A percentile compares a stretch with the other conserved stretches of the same genome.
Conservation (phyloP, 2,888 invertebrate genomes). For the Plemyria rubiginata region DNA sequence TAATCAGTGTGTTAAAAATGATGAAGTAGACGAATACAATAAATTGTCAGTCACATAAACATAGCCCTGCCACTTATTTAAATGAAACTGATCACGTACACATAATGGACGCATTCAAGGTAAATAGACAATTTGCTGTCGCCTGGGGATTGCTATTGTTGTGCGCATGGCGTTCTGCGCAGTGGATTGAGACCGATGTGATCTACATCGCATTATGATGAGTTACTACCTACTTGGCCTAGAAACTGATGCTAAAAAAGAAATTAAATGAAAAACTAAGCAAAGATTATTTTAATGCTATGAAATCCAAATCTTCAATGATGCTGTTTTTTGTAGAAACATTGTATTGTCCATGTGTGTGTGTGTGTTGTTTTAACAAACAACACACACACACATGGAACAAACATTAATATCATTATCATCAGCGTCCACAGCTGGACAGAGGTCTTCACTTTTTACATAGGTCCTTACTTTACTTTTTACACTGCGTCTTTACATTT, state of each 20-base stretch:
- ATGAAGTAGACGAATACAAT: not conserved
- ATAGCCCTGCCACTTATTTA: conserved; percentile 5
- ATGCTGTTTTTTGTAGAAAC: no score
- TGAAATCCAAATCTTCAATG: no score
- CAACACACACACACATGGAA: no score
- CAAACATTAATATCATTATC: no score
- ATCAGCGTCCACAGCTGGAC: no score
- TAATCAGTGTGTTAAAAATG: not conserved
- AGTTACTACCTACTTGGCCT: not conserved
- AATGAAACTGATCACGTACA: conserved; percentile 39
- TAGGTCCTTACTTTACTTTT: no score
- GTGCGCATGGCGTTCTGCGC: conserved; percentile 26
- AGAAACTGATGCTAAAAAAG: not conserved
- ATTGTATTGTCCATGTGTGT: no score
- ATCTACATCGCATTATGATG: conserved; percentile 22
- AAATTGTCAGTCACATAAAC: not conserved
- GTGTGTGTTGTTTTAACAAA: no score
- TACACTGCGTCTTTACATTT: no score
- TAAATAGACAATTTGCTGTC: conserved; percentile 39
- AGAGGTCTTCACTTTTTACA: no score
- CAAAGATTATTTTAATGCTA: no score
- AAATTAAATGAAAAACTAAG: no score
- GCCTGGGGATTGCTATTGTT: conserved; percentile 29
- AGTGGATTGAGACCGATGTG: conserved; percentile 20
- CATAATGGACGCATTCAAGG: conserved; percentile 41